phyloP scores from a whole-genome alignment of 2,797 vertebrate genomes.

The Enoplosus armatus region DNA sequence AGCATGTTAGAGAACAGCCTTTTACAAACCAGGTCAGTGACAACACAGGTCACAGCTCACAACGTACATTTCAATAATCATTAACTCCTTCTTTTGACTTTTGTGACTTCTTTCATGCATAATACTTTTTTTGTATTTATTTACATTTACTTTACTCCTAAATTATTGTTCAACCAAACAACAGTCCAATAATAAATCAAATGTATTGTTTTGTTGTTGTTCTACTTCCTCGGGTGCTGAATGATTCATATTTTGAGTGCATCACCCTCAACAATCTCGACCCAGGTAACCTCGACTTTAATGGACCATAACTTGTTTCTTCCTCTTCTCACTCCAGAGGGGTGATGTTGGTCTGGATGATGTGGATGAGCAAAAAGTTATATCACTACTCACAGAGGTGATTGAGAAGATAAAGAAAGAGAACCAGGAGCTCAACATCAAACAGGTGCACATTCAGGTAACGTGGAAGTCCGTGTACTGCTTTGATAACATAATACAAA shows the following conservation, averaged over 20 bases:
- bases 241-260: neutral
- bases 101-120: neutral
- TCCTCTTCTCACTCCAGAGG: constrained; percentile 11
- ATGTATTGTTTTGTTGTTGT: neutral
- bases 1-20: constrained; percentile 81
- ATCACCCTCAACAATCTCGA: neutral
- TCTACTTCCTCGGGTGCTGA: neutral
- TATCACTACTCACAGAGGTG: constrained; percentile 70
- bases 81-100: neutral
- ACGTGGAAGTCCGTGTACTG: neutral
- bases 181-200: neutral
- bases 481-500: constrained; percentile 6
- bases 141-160: neutral
- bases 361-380: constrained; percentile 63
- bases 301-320: neutral
- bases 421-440: constrained; percentile 79
- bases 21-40: constrained; percentile 79
- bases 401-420: constrained; percentile 81
- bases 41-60: neutral
- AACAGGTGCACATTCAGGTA: constrained; percentile 82
- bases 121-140: neutral
- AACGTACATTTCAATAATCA: neutral
- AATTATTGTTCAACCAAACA: neutral
- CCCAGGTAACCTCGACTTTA: neutral
- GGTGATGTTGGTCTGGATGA: constrained; percentile 52